phyloP scores from a whole-genome alignment of 2,797 vertebrate genomes.

The Cyclopterus lumpus region DNA sequence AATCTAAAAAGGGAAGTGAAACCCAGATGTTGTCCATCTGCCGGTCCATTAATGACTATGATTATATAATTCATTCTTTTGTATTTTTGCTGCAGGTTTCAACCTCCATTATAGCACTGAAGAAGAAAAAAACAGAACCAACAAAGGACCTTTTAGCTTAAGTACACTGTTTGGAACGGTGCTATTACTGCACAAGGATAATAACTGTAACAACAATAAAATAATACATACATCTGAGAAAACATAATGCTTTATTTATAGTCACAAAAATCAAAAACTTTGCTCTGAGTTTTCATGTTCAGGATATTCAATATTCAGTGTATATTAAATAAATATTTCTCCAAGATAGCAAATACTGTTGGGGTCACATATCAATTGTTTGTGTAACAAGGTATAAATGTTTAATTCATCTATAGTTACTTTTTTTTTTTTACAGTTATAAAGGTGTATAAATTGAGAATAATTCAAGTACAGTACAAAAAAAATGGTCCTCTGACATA shows the following conservation, averaged over 20 bases:
- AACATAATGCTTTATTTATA: constrained; percentile 57
- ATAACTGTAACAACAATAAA: neutral
- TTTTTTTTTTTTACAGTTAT: constrained; percentile 22
- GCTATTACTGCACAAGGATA: neutral
- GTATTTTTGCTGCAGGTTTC: constrained; percentile 25
- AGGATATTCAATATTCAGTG: constrained; percentile 43
- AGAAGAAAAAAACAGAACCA: neutral
- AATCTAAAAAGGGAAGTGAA: constrained; percentile 36
- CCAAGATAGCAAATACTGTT: constrained; percentile 23
- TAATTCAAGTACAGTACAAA: constrained; percentile 56
- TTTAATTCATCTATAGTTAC: constrained; percentile 26
- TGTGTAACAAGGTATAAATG: constrained; percentile 21
- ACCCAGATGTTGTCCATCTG: constrained; percentile 71
- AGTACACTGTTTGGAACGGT: neutral
- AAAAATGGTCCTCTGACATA: constrained; percentile 22
- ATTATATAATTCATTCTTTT: constrained; percentile 51
- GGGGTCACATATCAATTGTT: neutral
- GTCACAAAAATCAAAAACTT: neutral
- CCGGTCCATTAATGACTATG: constrained; percentile 40
- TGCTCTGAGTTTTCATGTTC: constrained; percentile 13
- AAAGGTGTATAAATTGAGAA: constrained; percentile 41
- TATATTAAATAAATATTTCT: constrained; percentile 49
- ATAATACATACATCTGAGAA: constrained; percentile 38
- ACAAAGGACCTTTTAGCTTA: neutral
- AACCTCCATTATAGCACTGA: neutral